Evolutionary conservation across 2,113 vertebrate genomes (phyloP), one percentile per base, ranked within the genome.

Genomic region (Pavo muticus): DNA sequence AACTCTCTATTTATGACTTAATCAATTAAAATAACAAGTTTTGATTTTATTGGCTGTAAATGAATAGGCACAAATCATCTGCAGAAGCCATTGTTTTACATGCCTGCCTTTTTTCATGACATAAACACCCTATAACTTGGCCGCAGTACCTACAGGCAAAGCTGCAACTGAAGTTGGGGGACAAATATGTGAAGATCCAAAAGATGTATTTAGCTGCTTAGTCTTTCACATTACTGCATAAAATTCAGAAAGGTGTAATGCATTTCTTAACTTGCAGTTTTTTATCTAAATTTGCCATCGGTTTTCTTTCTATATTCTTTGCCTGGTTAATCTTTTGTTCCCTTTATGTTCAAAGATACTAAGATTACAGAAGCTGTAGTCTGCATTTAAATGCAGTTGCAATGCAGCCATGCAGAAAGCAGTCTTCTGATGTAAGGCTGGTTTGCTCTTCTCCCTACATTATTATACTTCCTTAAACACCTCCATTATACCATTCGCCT

Each of bases 1-100:
- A 95, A 90, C 69, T 96, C 92, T 93, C 94, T 96, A 75, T 93
- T 95, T 80, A 95, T 96, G 64, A 95, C 72, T 96, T 96, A 95
- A 95, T 97, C 91, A 87, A 94, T 97, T 97, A 95, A 97, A 97
- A 95, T 93, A 96, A 89, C 63, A 95, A 92, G 48, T 92, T 95
- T 96, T 95, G 15, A 52, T 91, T 93, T 96, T 96, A 76, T 92
- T 87, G 47, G 76, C 88, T 57, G 65, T 60, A 95, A 93, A 75
- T 75, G 91, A 83, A 5, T 56, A 72, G 23, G 39, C 57, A 80
- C 86, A 86, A 95, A 91, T 96, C 73, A 93, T 81, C 92, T 93
- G 65, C 78, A 94, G 74, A 91, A 94, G 54, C 79, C 65, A 32
- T 88, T 96, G 24, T 94, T 90, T 87, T 93, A 35, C 9, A 65